Base-by-base conservation (phyloP, 2,113 vertebrate species). In the Nettapus auritus region DNA sequence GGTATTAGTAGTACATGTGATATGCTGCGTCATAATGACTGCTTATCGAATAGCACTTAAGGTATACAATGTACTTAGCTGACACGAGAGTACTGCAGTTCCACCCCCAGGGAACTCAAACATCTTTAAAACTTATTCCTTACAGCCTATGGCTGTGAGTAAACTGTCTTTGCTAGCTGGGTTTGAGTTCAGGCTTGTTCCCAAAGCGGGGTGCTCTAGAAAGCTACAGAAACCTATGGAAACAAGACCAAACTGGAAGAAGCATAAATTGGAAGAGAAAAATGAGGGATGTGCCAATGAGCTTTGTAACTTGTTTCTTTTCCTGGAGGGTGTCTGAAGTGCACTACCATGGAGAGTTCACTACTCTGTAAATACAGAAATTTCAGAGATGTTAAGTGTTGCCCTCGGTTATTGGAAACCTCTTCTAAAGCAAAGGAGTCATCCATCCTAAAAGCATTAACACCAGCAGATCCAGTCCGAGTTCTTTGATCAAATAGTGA, bases 211-310 rank as follows among this genome's bases (percentile, higher is more conserved):
- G 9, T 34, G 46, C 23, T 90, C 9, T 42, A 52, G 66, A 69
- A 81, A 71, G 46, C 66, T 87, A 53, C 4, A 71, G 60, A 73
- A 91, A 78, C 25, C 52, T 46, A 50, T 36, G 88, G 88, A 77
- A 95, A 93, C 87, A 96, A 90, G 93, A 91, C 63, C 56, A 63
- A 94, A 85, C 80, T 88, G 87, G 85, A 89, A 96, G 64, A n/a
- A 85, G n/a, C 29, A 88, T 46, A 77, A 70, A 69, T 52, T 23
- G 80, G 71, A 74, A 92, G 50, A 89, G 55, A 57, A 82, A 90
- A 93, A 95, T 18, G 10, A 82, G 10, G 15, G 8, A 64, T 66
- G 23, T 52, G 64, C 86, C 83, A 86, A 31, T 14, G 34, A 90
- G 50, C 33, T 89, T 83, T 60, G 57, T 60, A 91, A 94, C 71